Conservation (phyloP, 2,888 invertebrate species). For the Neoscelio sp. region DNA sequence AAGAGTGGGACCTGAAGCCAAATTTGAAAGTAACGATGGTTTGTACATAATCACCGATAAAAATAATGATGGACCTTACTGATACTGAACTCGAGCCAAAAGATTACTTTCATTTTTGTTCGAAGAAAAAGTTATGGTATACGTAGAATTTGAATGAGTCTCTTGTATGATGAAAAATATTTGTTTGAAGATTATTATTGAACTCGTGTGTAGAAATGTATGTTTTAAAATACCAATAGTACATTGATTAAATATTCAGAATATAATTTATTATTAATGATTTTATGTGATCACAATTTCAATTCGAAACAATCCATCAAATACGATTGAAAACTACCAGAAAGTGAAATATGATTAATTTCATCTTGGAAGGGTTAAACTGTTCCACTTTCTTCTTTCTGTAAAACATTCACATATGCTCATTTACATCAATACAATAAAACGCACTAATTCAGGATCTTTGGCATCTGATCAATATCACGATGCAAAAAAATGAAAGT, state of each 20-base stretch:
- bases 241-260: too few species aligned
- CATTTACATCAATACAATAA: slow-evolving; percentile 41
- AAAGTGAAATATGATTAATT: slow-evolving; percentile 51
- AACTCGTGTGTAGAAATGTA: too few species aligned
- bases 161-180: too few species aligned
- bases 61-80: slow-evolving; percentile 59
- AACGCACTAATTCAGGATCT: slow-evolving; percentile 35
- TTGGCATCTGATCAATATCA: slow-evolving; percentile 32
- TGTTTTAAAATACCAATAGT: too few species aligned
- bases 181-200: too few species aligned
- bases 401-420: slow-evolving; percentile 19
- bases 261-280: slow-evolving; percentile 2
- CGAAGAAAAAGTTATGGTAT: slow-evolving; percentile 28
- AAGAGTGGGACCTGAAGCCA: slow-evolving; percentile 2
- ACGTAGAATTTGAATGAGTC: slow-evolving; percentile 9
- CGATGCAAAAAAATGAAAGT: slow-evolving; percentile 48
- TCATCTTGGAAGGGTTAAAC: slow-evolving; percentile 41
- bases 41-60: slow-evolving; percentile 39
- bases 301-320: too few species aligned
- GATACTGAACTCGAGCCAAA: slow-evolving; percentile 57
- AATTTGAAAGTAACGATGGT: slow-evolving; percentile 62
- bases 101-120: slow-evolving; percentile 64
- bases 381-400: slow-evolving; percentile 61
- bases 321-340: slow-evolving; percentile 9
- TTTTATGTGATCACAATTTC: not conserved